These are phyloP conservation scores for Mesoclemmys tuberculata DNA, from an alignment of 2,113 vertebrate genomes.

Conservation along the genomic window DNA sequence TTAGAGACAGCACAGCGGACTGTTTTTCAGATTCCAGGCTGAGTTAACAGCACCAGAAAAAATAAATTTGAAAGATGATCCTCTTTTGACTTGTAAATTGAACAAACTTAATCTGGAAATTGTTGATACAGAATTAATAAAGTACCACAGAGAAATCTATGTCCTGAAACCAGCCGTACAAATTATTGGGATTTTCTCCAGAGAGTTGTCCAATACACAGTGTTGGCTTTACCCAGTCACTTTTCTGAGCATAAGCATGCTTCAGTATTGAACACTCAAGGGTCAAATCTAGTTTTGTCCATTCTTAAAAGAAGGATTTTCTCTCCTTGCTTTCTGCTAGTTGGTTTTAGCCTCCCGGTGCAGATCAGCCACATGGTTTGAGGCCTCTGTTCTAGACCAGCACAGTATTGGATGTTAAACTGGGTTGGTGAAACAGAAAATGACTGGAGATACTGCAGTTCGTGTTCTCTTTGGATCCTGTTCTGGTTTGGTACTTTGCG, in stretches of 20 bases:
- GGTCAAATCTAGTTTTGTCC: background rate
- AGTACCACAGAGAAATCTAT: constrained; percentile 41
- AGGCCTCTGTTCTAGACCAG: background rate
- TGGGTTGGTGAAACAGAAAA: background rate
- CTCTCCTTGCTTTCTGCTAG: background rate
- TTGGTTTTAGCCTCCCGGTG: background rate
- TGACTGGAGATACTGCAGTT: background rate
- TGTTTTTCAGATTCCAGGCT: constrained; percentile 18
- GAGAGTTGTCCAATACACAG: constrained; percentile 27
- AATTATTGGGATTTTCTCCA: constrained; percentile 35
- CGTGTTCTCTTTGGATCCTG: background rate
- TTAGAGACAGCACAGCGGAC: background rate
- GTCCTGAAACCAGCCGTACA: constrained; percentile 21
- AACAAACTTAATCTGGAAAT: constrained; percentile 11
- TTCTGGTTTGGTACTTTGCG: background rate
- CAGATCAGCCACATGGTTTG: background rate
- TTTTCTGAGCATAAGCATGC: constrained; percentile 6
- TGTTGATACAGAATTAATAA: background rate
- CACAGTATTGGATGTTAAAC: fast-evolving
- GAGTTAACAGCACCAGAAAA: constrained; percentile 1
- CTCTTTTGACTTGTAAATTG: background rate
- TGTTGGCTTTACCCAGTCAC: background rate
- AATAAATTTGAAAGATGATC: background rate
- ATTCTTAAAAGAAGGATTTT: background rate
- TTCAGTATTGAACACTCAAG: background rate